Evolutionary conservation across 2,113 vertebrate genomes (phyloP).

Genomic region (Varanus komodoensis): DNA sequence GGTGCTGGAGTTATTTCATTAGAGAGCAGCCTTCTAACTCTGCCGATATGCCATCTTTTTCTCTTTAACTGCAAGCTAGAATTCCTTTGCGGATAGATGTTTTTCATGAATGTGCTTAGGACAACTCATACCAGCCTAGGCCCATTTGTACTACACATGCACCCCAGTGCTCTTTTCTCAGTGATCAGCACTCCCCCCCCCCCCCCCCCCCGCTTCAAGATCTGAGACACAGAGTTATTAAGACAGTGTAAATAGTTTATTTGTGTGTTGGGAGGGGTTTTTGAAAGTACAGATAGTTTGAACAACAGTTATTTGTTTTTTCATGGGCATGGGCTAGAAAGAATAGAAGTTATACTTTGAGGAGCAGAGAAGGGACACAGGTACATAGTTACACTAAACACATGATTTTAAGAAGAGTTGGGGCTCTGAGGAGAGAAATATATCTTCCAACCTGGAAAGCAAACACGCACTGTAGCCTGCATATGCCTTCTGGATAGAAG

Average conservation of each 20-base stretch:
- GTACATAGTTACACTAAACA: slow-evolving; percentile 31
- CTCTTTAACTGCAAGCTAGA: neutral
- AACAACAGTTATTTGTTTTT: slow-evolving; percentile 30
- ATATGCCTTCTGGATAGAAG: neutral
- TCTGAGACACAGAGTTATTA: slow-evolving; percentile 36
- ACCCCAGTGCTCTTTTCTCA: neutral
- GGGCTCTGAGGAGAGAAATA: neutral
- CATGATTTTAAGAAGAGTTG: slow-evolving; percentile 1
- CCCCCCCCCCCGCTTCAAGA: neutral
- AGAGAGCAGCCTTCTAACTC: neutral
- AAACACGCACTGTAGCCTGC: slow-evolving; percentile 1
- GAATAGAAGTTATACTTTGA: slow-evolving; percentile 16
- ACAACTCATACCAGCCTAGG: neutral
- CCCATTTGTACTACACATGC: neutral
- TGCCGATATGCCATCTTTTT: neutral
- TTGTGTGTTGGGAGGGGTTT: neutral
- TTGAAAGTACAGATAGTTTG: slow-evolving; percentile 43
- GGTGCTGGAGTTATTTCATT: neutral
- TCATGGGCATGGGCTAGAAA: slow-evolving; percentile 26
- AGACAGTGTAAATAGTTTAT: slow-evolving; percentile 58
- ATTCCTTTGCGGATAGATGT: neutral
- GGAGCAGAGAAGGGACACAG: slow-evolving; percentile 21
- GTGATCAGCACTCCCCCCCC: neutral
- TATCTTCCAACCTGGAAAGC: slow-evolving; percentile 4
- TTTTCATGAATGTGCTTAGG: neutral